Evolutionary conservation across 2,113 vertebrate genomes (phyloP), one percentile per base, ranked within the genome.

Genomic region (Centropristis striata): DNA sequence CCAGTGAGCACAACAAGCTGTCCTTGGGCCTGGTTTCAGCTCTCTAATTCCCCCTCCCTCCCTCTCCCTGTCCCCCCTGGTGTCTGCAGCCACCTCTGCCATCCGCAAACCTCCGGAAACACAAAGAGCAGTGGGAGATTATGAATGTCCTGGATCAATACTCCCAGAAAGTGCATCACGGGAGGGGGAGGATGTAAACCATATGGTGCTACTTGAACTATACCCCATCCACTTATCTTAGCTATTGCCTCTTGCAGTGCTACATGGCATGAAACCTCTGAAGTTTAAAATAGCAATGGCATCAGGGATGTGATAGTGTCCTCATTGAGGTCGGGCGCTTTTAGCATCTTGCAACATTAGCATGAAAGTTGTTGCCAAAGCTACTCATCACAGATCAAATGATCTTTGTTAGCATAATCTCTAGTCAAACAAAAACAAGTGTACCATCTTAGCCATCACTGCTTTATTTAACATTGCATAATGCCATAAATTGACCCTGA

Each of bases 61-160:
- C 14, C 32, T 47, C 59, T 54, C 47, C 36, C 72, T 21, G 27
- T 44, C 23, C 36, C 37, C 42, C 13, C 44, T 5, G 39, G 51
- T 85, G 57, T 81, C 55, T 39, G 55, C 54, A 67, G 50, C 47
- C 49, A 57, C 63, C 54, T 55, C 63, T 87, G 73, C 69, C 65
- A 37, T 74, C 63, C 16, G 11, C 75, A 60, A 63, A 87, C 69
- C 57, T 80, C 80, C 20, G 14, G 58, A 86, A 86, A 72, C 57
- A 67, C 57, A 81, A 82, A 77, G 78, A 75, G 65, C 68, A 78
- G 28, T 46, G 51, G 42, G 75, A 53, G 70, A 66, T 87, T 81
- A 80, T 84, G 75, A 86, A 88, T 77, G 68, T 88, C 58, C n/a
- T 44, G 80, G 88, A 93, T 93, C 87, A 72, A 91, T 93, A 83